Conservation (phyloP, 2,888 invertebrate genomes). For the Sialis fuliginosa region DNA sequence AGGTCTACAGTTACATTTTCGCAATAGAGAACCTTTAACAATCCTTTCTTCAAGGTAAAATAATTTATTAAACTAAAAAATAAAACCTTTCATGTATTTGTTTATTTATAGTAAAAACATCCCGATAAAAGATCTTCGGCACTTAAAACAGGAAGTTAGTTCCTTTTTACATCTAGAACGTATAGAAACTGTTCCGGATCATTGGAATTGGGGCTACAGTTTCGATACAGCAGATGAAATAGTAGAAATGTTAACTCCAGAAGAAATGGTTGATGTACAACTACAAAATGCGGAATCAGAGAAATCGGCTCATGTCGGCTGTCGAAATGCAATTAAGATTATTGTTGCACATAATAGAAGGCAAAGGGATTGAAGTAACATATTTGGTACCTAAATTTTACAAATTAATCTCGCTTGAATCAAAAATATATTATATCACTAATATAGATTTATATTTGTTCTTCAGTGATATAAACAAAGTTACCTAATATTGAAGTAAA, state of each 20-base stretch:
- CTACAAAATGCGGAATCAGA: background rate
- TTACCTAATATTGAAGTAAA: too few species aligned
- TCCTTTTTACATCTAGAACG: slow-evolving; percentile 1
- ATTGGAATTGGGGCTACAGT: background rate
- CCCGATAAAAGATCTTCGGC: background rate
- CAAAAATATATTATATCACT: too few species aligned
- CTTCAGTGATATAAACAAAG: too few species aligned
- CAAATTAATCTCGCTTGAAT: too few species aligned
- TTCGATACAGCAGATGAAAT: background rate
- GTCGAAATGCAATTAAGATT: background rate
- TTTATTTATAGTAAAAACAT: background rate
- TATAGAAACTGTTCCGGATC: background rate
- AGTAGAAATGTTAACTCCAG: background rate
- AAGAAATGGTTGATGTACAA: background rate
- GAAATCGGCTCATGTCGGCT: background rate
- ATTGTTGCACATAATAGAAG: background rate
- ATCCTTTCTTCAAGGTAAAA: background rate
- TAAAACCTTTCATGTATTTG: background rate
- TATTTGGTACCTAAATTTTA: too few species aligned
- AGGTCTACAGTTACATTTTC: background rate
- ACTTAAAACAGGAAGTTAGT: background rate
- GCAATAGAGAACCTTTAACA: background rate
- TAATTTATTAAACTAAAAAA: background rate
- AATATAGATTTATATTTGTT: too few species aligned
- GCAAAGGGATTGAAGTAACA: background rate